Evolutionary conservation across 1,140 invertebrate species (phyloP).

Genomic region (Tyrophagus putrescentiae): DNA sequence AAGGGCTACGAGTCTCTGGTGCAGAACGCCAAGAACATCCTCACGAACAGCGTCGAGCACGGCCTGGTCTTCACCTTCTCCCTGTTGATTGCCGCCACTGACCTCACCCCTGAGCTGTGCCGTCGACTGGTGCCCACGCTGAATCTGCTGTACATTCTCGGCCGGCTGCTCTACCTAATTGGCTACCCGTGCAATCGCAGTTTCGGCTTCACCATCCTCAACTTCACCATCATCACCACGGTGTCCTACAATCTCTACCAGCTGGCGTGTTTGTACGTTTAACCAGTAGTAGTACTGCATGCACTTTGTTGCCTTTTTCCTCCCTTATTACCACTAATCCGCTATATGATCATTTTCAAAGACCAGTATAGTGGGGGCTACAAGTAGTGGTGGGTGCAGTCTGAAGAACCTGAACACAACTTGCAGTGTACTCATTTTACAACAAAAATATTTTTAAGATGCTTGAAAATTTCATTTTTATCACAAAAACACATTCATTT

Average conservation of each 20-base stretch:
- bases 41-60: slow-evolving; percentile 11
- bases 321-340: no score
- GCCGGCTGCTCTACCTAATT: background rate
- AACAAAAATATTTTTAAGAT: no score
- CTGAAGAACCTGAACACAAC: no score
- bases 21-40: background rate
- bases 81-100: background rate
- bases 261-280: background rate
- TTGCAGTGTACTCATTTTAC: no score
- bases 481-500: no score
- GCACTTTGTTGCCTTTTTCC: no score
- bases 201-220: slow-evolving; percentile 1
- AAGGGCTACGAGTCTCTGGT: background rate
- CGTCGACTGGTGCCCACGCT: background rate
- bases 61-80: background rate
- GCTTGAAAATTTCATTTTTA: no score
- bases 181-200: slow-evolving; percentile 7
- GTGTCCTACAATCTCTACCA: slow-evolving; percentile 1
- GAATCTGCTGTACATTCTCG: background rate
- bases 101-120: background rate
- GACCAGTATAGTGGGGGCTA: no score
- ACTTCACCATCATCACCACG: slow-evolving; percentile 1
- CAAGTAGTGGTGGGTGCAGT: no score
- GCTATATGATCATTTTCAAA: no score
- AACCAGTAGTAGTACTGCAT: no score